A percentile compares a stretch with the other conserved stretches of the same genome.
phyloP scores from a whole-genome alignment of 2,888 invertebrate genomes.

The Criorhina ranunculi region DNA sequence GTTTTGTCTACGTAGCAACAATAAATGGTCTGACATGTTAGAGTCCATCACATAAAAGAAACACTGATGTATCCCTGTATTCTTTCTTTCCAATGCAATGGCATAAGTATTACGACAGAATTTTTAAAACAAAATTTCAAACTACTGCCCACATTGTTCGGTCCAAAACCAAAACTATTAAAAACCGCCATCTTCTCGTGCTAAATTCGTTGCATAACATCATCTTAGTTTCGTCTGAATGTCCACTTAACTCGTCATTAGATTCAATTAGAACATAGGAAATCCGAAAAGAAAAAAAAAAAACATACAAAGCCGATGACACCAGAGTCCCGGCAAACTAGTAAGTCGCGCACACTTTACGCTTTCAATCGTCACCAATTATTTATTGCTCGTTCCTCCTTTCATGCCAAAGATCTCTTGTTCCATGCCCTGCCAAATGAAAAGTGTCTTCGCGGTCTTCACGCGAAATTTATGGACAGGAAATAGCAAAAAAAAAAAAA shows the following conservation, averaged over 20 bases:
- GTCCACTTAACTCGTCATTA: slow-evolving; percentile 45
- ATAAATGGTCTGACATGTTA: no score
- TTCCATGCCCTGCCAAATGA: slow-evolving; percentile 35
- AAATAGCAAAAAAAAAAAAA: slow-evolving; percentile 48
- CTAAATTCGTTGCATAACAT: slow-evolving; percentile 32
- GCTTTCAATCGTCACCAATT: slow-evolving; percentile 67
- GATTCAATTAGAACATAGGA: slow-evolving; percentile 51
- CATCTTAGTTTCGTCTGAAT: slow-evolving; percentile 22
- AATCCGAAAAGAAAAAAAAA: slow-evolving; percentile 16
- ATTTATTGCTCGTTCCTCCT: slow-evolving; percentile 59
- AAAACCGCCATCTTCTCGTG: slow-evolving; percentile 1
- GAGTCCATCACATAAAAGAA: no score
- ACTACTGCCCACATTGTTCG: no score
- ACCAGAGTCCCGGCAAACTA: slow-evolving; percentile 45
- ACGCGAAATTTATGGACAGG: slow-evolving; percentile 72
- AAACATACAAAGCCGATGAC: slow-evolving; percentile 31
- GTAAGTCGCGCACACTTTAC: slow-evolving; percentile 54
- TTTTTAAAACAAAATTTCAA: not conserved
- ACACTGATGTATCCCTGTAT: no score
- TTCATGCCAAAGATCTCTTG: not conserved
- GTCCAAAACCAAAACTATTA: slow-evolving; percentile 12
- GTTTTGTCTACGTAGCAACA: no score
- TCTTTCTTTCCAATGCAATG: no score
- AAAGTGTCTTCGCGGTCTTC: slow-evolving; percentile 46
- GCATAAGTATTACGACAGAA: not conserved